Percentiles rank a stretch among this genome's conserved stretches.
Conservation (phyloP, 1,140 invertebrate species). For the Conus betulinus region DNA sequence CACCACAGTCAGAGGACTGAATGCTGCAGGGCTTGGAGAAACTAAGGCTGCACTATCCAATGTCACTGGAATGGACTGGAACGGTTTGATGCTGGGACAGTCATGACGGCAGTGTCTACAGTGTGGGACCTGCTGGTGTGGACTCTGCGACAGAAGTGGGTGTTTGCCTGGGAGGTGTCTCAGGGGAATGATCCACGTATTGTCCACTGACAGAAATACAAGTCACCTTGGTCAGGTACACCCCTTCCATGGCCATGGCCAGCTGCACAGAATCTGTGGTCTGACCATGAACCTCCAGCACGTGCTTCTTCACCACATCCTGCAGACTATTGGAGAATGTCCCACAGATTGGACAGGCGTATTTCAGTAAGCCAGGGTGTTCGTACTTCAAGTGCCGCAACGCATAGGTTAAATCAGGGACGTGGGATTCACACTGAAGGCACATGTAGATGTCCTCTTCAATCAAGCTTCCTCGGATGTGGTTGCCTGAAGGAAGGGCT, state of each 20-base stretch:
- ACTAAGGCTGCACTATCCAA: background rate
- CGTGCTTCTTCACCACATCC: slow-evolving; percentile 61
- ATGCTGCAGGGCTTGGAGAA: background rate
- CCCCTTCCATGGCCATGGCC: slow-evolving; percentile 65
- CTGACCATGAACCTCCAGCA: slow-evolving; percentile 52
- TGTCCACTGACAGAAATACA: slow-evolving; percentile 48
- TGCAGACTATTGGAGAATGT: slow-evolving; percentile 57
- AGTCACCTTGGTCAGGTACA: slow-evolving; percentile 58
- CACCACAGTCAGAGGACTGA: background rate
- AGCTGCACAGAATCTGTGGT: slow-evolving; percentile 55
- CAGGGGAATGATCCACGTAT: slow-evolving; percentile 53
- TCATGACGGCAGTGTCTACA: background rate
- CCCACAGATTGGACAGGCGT: slow-evolving; percentile 66
- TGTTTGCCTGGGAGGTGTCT: background rate
- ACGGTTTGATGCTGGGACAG: background rate
- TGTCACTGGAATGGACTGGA: background rate
- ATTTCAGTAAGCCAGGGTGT: slow-evolving; percentile 66
- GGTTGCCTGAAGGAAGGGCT: slow-evolving; percentile 51
- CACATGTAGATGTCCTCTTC: slow-evolving; percentile 70
- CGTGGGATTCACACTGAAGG: slow-evolving; percentile 62
- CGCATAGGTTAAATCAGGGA: slow-evolving; percentile 64
- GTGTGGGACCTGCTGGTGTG: background rate
- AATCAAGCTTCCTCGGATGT: slow-evolving; percentile 50
- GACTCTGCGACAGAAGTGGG: background rate
- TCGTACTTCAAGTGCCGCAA: slow-evolving; percentile 63